A percentile compares a stretch with the other conserved stretches of the same genome.
Conservation (phyloP, 2,888 invertebrate species). For the Ctenicera cuprea region DNA sequence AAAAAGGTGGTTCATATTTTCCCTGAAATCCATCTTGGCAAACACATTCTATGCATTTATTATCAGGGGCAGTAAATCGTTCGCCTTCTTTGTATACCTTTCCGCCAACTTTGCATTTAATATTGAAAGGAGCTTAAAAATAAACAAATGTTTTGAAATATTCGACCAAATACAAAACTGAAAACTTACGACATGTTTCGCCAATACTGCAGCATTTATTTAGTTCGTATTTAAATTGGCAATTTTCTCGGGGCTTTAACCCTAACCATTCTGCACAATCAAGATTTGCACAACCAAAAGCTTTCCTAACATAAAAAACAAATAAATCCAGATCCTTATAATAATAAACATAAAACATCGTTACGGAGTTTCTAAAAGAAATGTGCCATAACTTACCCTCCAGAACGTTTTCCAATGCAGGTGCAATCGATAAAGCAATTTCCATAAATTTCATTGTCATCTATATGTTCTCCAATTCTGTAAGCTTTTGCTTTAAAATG, state of each 20-base stretch:
- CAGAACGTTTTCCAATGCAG: constrained; percentile 25
- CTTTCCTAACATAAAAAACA: constrained; percentile 22
- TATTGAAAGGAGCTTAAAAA: constrained; percentile 46
- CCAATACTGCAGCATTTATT: constrained; percentile 52
- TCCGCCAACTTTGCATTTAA: constrained; percentile 44
- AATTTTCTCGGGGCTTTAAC: constrained; percentile 14
- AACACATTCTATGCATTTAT: constrained; percentile 52
- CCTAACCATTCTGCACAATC: constrained; percentile 59
- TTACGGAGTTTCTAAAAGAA: neutral
- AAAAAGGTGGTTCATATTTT: constrained; percentile 56
- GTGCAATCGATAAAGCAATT: constrained; percentile 52
- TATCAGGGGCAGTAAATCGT: constrained; percentile 44
- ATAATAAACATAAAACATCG: neutral
- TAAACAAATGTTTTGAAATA: neutral
- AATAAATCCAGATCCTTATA: neutral
- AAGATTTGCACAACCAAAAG: constrained; percentile 58
- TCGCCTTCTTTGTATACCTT: constrained; percentile 54
- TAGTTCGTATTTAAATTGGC: constrained; percentile 33
- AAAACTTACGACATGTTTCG: constrained; percentile 48
- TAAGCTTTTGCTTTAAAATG: constrained; percentile 51
- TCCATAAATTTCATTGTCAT: constrained; percentile 50
- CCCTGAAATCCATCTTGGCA: constrained; percentile 56
- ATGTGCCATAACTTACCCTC: neutral
- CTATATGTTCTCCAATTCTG: constrained; percentile 33
- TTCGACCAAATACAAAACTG: neutral